These are phyloP conservation scores for Meandrina meandrites DNA, from an alignment of 92 coral and sea anemone genomes.

Conservation along the genomic window DNA sequence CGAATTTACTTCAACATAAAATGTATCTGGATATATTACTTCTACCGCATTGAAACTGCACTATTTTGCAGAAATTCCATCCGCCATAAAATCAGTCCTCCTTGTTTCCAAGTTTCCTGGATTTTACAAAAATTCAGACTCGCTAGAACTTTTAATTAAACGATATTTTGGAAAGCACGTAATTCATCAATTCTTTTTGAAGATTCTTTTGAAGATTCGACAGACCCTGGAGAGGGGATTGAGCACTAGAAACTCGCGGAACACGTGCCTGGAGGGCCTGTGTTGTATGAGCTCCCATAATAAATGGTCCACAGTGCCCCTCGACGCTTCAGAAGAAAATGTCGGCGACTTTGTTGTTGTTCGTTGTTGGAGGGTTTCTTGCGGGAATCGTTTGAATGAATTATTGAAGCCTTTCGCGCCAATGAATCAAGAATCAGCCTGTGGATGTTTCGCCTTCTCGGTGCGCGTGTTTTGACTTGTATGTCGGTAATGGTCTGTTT, in stretches of 20 bases:
- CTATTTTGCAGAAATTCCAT: too few relatives aligned
- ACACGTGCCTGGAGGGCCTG: neutral
- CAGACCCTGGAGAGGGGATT: neutral
- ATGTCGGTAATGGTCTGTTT: constrained; percentile 30
- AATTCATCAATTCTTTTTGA: too few relatives aligned
- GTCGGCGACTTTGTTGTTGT: constrained; percentile 52
- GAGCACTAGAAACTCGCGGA: neutral
- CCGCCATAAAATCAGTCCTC: too few relatives aligned
- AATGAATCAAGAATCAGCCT: neutral
- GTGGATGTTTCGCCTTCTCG: neutral
- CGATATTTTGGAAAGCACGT: too few relatives aligned
- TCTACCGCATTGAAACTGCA: too few relatives aligned
- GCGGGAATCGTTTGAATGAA: constrained; percentile 17
- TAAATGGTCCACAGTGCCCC: constrained; percentile 30
- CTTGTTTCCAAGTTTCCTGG: too few relatives aligned
- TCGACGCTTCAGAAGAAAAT: constrained; percentile 33
- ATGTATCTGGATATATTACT: too few relatives aligned
- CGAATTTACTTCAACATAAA: too few relatives aligned
- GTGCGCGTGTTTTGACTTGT: constrained; percentile 4
- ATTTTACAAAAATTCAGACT: too few relatives aligned
- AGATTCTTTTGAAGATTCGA: too few relatives aligned
- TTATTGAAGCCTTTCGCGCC: constrained; percentile 10
- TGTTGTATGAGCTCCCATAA: neutral
- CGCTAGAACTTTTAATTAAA: too few relatives aligned
- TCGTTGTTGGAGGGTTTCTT: constrained; percentile 46